Conservation (phyloP, 2,797 vertebrate genomes). For the Lateolabrax maculatus region DNA sequence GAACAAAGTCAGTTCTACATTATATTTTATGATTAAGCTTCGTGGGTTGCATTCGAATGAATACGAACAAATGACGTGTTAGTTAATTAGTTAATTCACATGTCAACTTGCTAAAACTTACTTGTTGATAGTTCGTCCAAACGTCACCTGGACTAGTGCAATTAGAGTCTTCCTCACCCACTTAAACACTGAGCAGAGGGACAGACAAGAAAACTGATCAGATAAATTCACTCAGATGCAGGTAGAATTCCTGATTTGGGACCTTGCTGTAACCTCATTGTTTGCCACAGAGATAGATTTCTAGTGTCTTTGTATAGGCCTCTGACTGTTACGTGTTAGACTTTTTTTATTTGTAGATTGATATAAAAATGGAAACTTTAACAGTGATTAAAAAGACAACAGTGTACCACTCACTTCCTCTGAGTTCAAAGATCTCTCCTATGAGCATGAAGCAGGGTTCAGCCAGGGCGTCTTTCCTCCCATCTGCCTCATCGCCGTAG, state of each 20-base stretch:
- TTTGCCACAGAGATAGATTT: not conserved
- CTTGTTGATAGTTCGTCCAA: constrained; percentile 99
- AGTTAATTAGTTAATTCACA: not conserved
- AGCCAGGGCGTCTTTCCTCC: constrained; percentile 93
- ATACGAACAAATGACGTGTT: not conserved
- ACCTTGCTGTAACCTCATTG: not conserved
- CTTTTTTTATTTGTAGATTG: not conserved
- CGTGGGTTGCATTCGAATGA: not conserved
- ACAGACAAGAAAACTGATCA: constrained; percentile 15
- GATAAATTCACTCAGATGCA: not conserved
- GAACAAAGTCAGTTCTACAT: not conserved
- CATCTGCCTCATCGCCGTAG: constrained; percentile 93
- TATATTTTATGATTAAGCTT: not conserved
- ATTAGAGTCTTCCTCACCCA: constrained; percentile 99
- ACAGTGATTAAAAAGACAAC: not conserved
- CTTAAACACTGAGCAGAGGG: constrained; percentile 92
- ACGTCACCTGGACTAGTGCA: constrained; percentile 99
- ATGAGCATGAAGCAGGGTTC: constrained; percentile 99
- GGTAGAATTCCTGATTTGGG: not conserved
- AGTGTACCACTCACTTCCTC: constrained; percentile 92
- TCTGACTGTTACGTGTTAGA: not conserved
- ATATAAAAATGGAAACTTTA: not conserved
- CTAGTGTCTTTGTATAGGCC: not conserved
- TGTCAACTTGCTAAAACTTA: constrained; percentile 77
- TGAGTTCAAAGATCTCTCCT: constrained; percentile 97